Evolutionary conservation across 2,113 vertebrate genomes (phyloP), one percentile per base, ranked within the genome.

Genomic region (Aldabrachelys gigantea): DNA sequence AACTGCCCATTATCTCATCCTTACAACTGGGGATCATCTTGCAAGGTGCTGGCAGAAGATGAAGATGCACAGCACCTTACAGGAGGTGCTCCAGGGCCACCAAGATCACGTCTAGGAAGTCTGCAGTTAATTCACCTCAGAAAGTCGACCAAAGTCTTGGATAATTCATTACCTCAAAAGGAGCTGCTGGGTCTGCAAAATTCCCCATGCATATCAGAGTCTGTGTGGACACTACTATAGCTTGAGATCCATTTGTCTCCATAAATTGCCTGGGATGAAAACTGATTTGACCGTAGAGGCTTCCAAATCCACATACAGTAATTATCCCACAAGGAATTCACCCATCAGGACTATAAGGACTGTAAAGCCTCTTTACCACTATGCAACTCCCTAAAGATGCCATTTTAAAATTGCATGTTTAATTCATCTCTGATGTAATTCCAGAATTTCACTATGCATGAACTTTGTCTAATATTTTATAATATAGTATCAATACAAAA

Each of bases 11-110:
- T 75, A 92, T 85, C 84, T 92, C 56, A 86, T 72, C 86, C 82
- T 54, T 53, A 57, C 90, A 85, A 87, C 94, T 92, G 88, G 17
- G 47, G 6, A 56, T 92, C 59, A 53, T 90, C 92, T 96, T 91
- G 76, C 53, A 92, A 29, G 62, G 54, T 52, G 4, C 38, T 89
- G 31, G 92, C 80, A 5, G 9, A 25, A 89, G 41, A 93, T 50
- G 31, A 25, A 92, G 87, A 92, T 49, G 6, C 49, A 53, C 41
- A 82, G 8, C 79, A 50, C 8, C 5, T 91, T 41, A 41, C 62
- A 79, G 86, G 27, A 78, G 56, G 80, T 75, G 17, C 35, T 91
- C 57, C 84, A 14, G 53, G 31, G 82, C 52, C 38, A 76, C 41
- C 35, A 76, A 91, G 81, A 87, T 82, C 5, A 52, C 83, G n/a